Base-by-base conservation (phyloP, 2,797 vertebrate species). In the Pagetopsis macropterus region DNA sequence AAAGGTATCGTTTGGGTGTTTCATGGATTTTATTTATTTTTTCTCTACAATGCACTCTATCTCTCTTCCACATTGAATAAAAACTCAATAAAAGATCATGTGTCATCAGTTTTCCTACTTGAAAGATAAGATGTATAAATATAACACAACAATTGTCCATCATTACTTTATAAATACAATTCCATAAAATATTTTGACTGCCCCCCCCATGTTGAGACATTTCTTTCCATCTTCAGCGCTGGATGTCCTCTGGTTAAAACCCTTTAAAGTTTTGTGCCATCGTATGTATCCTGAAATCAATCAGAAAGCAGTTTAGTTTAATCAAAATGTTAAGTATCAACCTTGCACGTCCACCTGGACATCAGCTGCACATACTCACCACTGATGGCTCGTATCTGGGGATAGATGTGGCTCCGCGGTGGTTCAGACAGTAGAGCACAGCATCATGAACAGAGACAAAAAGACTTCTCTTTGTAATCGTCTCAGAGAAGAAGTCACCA, bases 371-470 rank as follows among this genome's bases (percentile, higher is more conserved):
- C 7, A 59, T 41, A 89, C 92, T 86, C 78, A 94, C 94, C 84
- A 59, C 19, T 55, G 68, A 66, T 10, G 76, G 72, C 37, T 92
- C 84, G 3, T 88, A 84, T 90, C 59, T 83, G 41, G 84, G 57
- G 21, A 87, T 10, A 0, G 79, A 81, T 21, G 87, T 62, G 0
- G 85, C 84, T 60, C 88, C 91, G 0, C 58, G 90, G 48, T 91
- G 84, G 65, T 90, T 65, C 60, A 92, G 84, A 79, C 94, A 95
- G 87, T 92, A 81, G 43, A 96, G 88, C 56, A 97, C 95, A 0
- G 97, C 96, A 0, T 97, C 96, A 0, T 97, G 96, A 59, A 98
- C 91, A 0, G 97, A 95, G 54, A 93, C 91, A 62, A 99, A 99
- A 61, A 99, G 93, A 54, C 58, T 87, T 49, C 90, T 89, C 88